Conservation (phyloP, 2,113 vertebrate genomes). For the Gobiocypris rarus region DNA sequence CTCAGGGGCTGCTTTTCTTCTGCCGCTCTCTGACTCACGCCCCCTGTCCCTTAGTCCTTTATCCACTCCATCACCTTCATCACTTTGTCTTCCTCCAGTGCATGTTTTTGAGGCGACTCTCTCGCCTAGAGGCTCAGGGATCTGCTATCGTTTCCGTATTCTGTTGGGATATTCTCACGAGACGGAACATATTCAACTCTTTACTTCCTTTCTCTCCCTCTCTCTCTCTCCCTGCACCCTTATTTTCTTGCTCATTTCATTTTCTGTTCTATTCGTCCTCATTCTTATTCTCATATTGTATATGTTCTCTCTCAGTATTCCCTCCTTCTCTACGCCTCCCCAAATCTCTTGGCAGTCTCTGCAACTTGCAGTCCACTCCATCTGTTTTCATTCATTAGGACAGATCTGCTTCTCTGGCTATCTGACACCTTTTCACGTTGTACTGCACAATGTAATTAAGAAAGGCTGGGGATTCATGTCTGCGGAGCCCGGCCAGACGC, state of each 20-base stretch:
- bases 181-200: constrained; percentile 17
- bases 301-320: constrained; percentile 36
- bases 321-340: constrained; percentile 53
- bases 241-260: constrained; percentile 42
- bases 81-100: constrained; percentile 1
- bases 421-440: constrained; percentile 76
- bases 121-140: constrained; percentile 19
- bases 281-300: constrained; percentile 53
- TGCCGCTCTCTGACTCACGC: not conserved
- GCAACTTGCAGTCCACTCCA: constrained; percentile 65
- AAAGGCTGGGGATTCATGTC: constrained; percentile 63
- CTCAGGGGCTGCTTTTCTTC: constrained; percentile 16
- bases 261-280: constrained; percentile 34
- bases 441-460: constrained; percentile 78
- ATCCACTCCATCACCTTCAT: constrained; percentile 15
- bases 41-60: not conserved
- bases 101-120: not conserved
- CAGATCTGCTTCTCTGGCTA: constrained; percentile 72
- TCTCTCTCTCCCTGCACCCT: constrained; percentile 6
- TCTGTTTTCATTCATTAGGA: constrained; percentile 82
- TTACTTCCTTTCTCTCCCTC: not conserved
- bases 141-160: constrained; percentile 46
- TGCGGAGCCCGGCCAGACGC: constrained; percentile 41
- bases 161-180: constrained; percentile 46
- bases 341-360: constrained; percentile 67